Evolutionary conservation across 2,888 invertebrate genomes (phyloP).

Genomic region (Morpho achilles): DNA sequence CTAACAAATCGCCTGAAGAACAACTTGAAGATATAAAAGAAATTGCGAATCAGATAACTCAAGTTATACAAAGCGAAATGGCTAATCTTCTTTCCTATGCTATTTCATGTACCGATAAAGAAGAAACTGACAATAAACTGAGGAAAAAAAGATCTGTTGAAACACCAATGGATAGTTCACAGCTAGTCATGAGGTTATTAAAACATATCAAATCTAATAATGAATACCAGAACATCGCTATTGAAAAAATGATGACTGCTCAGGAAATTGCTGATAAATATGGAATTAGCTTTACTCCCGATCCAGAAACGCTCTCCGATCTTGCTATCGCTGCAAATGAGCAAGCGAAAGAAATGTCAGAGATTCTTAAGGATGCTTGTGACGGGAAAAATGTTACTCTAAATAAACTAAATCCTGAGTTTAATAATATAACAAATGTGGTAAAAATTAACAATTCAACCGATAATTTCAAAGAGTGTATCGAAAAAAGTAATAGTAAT

Average conservation of each 20-base stretch:
- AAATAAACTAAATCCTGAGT: conserved; percentile 9
- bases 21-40: conserved; percentile 61
- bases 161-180: conserved; percentile 60
- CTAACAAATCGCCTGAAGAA: conserved; percentile 58
- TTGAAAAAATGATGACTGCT: conserved; percentile 72
- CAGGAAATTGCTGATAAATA: conserved; percentile 72
- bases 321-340: conserved; percentile 58
- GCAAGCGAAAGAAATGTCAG: conserved; percentile 57
- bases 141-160: conserved; percentile 57
- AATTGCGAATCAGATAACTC: conserved; percentile 52
- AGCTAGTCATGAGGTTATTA: conserved; percentile 55
- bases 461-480: background rate
- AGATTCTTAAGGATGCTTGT: conserved; percentile 50
- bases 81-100: conserved; percentile 52
- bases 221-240: conserved; percentile 69
- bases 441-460: background rate
- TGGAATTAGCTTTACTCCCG: conserved; percentile 62
- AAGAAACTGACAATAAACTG: conserved; percentile 36
- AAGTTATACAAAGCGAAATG: conserved; percentile 57
- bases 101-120: conserved; percentile 40
- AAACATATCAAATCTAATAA: conserved; percentile 67
- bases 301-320: conserved; percentile 60
- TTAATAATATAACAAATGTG: background rate
- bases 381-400: conserved; percentile 41
- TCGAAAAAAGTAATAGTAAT: background rate